A percentile compares a stretch with the other conserved stretches of the same genome.
These are phyloP conservation scores for Mycogona germanica DNA, from an alignment of 2,888 invertebrate species.

Conservation along the genomic window DNA sequence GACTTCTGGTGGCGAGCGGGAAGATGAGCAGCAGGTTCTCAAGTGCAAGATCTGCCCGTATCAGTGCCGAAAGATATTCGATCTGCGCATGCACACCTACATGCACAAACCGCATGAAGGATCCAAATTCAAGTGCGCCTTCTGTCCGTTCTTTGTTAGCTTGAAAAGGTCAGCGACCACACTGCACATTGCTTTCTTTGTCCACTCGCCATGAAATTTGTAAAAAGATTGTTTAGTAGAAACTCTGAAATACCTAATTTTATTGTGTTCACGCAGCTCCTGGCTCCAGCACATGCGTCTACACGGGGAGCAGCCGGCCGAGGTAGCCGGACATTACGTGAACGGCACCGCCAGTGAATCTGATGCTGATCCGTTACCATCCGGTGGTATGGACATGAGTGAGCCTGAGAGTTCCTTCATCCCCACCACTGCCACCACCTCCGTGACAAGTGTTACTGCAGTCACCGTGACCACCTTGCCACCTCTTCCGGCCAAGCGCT, in stretches of 20 bases:
- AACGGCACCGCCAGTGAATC: not conserved
- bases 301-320: slow-evolving; percentile 46
- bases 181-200: no score
- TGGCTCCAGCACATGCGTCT: slow-evolving; percentile 52
- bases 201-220: not conserved
- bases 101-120: slow-evolving; percentile 51
- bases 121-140: slow-evolving; percentile 62
- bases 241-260: no score
- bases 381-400: not conserved
- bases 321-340: slow-evolving; percentile 17
- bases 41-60: slow-evolving; percentile 61
- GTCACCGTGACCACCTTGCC: not conserved
- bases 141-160: slow-evolving; percentile 65
- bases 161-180: slow-evolving; percentile 44
- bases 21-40: slow-evolving; percentile 18
- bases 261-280: slow-evolving; percentile 27
- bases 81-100: slow-evolving; percentile 50
- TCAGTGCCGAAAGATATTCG: slow-evolving; percentile 44
- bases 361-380: not conserved
- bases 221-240: not conserved
- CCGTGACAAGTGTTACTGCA: not conserved
- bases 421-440: no score
- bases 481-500: slow-evolving; percentile 43
- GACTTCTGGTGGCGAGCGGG: no score
- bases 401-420: not conserved